These are phyloP conservation scores for Noctilio leporinus DNA, from an alignment of 2,113 vertebrate species.

Conservation along the genomic window DNA sequence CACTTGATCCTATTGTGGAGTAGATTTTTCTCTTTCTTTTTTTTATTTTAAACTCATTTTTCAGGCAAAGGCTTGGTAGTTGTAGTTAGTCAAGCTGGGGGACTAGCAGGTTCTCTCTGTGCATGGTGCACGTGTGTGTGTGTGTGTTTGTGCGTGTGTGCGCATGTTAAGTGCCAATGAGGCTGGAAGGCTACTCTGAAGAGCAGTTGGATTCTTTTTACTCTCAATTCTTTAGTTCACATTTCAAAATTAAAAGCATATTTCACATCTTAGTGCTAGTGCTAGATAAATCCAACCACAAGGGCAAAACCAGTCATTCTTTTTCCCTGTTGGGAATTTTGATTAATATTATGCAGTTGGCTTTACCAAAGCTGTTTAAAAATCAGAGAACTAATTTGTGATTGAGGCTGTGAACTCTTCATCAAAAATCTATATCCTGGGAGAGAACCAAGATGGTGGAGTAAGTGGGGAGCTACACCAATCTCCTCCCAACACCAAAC, in stretches of 20 bases:
- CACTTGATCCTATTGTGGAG: not conserved
- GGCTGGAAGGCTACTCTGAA: not conserved
- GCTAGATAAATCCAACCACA: not conserved
- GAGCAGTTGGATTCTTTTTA: not conserved
- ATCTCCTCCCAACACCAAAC: too few relatives aligned
- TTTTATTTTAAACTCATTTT: not conserved
- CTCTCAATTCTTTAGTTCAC: not conserved
- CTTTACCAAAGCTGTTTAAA: not conserved
- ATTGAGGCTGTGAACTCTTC: not conserved
- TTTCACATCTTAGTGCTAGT: not conserved
- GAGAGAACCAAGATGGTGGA: too few relatives aligned
- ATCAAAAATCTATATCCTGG: not conserved
- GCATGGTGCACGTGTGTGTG: too few relatives aligned
- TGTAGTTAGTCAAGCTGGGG: not conserved
- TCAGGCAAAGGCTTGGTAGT: not conserved
- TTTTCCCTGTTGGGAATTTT: not conserved
- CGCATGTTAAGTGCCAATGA: not conserved
- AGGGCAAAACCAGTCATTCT: not conserved
- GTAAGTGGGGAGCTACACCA: too few relatives aligned
- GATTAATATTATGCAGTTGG: not conserved
- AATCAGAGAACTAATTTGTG: not conserved
- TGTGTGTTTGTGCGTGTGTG: not conserved
- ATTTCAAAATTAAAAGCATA: not conserved
- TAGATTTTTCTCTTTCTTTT: not conserved
- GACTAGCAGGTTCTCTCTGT: not conserved